Evolutionary conservation across 2,113 vertebrate species (phyloP).

Genomic region (Hippocampus guttulatus): DNA sequence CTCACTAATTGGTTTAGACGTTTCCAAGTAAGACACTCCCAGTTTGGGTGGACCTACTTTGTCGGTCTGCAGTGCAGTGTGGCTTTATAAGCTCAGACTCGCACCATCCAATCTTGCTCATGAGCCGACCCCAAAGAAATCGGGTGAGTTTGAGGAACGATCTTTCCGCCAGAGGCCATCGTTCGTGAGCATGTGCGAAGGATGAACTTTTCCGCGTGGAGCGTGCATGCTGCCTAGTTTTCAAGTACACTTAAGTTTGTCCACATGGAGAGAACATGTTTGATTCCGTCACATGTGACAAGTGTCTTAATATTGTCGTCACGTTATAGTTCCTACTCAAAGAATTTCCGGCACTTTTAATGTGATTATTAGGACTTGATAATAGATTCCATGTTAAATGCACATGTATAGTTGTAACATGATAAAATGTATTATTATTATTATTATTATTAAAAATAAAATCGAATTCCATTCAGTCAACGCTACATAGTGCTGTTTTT

Average conservation of each 20-base stretch:
- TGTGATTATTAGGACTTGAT: neutral
- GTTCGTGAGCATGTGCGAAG: slow-evolving; percentile 18
- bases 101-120: slow-evolving; percentile 58
- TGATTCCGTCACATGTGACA: neutral
- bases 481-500: neutral
- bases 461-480: neutral
- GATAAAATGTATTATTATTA: too few relatives aligned
- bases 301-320: neutral
- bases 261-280: neutral
- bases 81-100: slow-evolving; percentile 70
- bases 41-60: slow-evolving; percentile 73
- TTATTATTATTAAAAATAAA: too few relatives aligned
- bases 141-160: slow-evolving; percentile 78
- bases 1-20: slow-evolving; percentile 80
- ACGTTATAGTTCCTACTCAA: neutral
- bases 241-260: slow-evolving; percentile 20
- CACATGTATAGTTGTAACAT: neutral
- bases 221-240: slow-evolving; percentile 60
- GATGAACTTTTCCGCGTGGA: neutral
- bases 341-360: neutral
- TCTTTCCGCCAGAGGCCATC: slow-evolving; percentile 6
- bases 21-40: slow-evolving; percentile 81
- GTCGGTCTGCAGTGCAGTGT: slow-evolving; percentile 45
- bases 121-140: slow-evolving; percentile 74
- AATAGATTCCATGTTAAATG: neutral